phyloP scores from a whole-genome alignment of 2,797 vertebrate species.

The Melanotaenia parkinsoni region DNA sequence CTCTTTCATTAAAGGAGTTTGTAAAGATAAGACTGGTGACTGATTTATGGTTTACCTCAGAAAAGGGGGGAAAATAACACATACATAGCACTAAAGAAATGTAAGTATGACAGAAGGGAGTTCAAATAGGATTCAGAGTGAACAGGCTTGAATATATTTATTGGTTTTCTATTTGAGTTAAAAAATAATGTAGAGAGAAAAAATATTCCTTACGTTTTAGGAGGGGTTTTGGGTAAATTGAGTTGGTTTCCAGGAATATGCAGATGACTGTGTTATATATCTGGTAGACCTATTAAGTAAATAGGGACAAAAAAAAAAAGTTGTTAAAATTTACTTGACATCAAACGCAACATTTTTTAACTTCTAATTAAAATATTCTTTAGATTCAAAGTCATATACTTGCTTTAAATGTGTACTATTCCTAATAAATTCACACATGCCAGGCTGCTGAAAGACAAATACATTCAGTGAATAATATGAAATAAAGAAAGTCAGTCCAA shows the following conservation, averaged over 20 bases:
- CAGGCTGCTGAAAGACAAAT: constrained; percentile 18
- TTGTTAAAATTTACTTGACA: background rate
- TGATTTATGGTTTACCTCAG: background rate
- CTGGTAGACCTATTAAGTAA: background rate
- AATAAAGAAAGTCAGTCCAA: constrained; percentile 35
- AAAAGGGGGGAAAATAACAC: background rate
- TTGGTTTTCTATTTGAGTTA: background rate
- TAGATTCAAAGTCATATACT: background rate
- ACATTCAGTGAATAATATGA: constrained; percentile 47
- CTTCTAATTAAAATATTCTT: background rate
- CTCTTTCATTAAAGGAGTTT: constrained; percentile 11
- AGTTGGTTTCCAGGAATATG: background rate
- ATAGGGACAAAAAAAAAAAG: background rate
- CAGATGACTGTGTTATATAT: constrained; percentile 16
- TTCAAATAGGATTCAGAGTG: background rate
- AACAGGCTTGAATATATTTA: background rate
- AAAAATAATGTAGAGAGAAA: too few relatives aligned
- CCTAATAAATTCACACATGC: constrained; percentile 11
- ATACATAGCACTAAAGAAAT: background rate
- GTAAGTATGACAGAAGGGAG: background rate
- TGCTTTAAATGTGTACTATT: background rate
- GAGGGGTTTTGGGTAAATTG: background rate
- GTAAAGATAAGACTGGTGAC: background rate
- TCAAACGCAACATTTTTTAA: background rate
- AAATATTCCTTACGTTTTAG: background rate